Conservation (phyloP, 2,797 vertebrate genomes). For the Sternarchorhynchus goeldii region DNA sequence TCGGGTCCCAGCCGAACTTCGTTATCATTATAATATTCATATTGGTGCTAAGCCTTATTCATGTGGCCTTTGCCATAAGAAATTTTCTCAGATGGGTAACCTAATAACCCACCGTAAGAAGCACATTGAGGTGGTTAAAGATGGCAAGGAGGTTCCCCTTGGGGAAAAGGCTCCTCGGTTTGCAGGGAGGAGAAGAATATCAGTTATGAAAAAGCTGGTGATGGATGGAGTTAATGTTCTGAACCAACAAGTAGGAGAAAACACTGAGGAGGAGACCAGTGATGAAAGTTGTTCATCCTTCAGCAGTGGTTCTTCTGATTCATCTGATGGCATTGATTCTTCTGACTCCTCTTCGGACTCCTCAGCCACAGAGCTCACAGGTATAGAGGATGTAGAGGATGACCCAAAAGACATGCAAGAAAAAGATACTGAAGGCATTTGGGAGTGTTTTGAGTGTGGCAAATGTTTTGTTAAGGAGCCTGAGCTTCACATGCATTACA, state of each 20-base stretch:
- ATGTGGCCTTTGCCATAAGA: slow-evolving; percentile 59
- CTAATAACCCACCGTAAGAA: slow-evolving; percentile 49
- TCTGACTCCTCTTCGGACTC: not conserved
- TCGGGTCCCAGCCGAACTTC: slow-evolving; percentile 29
- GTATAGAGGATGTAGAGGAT: slow-evolving; percentile 5
- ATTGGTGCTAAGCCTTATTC: slow-evolving; percentile 43
- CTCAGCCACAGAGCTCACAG: not conserved
- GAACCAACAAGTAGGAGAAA: not conserved
- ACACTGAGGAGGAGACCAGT: slow-evolving; percentile 45
- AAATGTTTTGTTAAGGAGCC: slow-evolving; percentile 67
- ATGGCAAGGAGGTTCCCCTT: not conserved
- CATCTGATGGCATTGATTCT: not conserved
- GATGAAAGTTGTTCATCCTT: not conserved
- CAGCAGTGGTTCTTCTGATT: not conserved
- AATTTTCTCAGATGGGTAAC: slow-evolving; percentile 52
- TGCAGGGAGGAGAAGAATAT: not conserved
- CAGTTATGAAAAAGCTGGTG: slow-evolving; percentile 8
- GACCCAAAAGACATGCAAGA: slow-evolving; percentile 30
- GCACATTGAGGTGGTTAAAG: slow-evolving; percentile 20
- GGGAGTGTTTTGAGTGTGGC: slow-evolving; percentile 72
- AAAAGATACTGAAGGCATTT: slow-evolving; percentile 58
- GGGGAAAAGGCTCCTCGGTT: not conserved
- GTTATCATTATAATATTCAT: slow-evolving; percentile 52
- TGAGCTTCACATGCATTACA: slow-evolving; percentile 70
- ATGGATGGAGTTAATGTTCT: not conserved